Conservation (phyloP, 92 coral and sea anemone species). For the Anthopleura xanthogrammica region DNA sequence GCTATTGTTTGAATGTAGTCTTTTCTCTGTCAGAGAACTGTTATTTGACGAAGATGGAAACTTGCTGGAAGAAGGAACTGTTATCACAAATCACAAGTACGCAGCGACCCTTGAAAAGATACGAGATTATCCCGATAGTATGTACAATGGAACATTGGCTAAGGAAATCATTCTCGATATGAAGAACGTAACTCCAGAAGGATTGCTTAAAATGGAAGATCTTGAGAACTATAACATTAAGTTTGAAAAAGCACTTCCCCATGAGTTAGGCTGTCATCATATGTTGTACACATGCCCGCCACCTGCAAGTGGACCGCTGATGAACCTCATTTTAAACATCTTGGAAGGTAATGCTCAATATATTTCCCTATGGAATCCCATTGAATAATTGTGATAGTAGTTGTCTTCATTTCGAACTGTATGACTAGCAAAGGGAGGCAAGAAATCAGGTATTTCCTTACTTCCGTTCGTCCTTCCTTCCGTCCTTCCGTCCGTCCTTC, state of each 20-base stretch:
- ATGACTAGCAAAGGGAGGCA: no score
- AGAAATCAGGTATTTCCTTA: no score
- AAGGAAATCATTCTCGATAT: slow-evolving; percentile 66
- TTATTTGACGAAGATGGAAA: slow-evolving; percentile 50
- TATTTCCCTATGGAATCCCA: no score
- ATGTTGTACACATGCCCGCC: slow-evolving; percentile 73
- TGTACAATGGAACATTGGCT: slow-evolving; percentile 71
- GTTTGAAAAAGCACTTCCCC: slow-evolving; percentile 43
- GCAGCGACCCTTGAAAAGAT: slow-evolving; percentile 64
- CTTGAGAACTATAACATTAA: slow-evolving; percentile 55
- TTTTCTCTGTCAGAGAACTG: slow-evolving; percentile 45
- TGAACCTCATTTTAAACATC: slow-evolving; percentile 74
- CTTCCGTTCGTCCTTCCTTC: no score
- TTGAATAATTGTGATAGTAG: no score
- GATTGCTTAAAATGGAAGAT: slow-evolving; percentile 64
- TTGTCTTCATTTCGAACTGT: no score
- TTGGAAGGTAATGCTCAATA: slow-evolving; percentile 58
- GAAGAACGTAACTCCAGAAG: slow-evolving; percentile 38
- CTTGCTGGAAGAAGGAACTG: slow-evolving; percentile 44
- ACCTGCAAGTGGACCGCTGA: slow-evolving; percentile 84
- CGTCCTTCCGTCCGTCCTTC: no score
- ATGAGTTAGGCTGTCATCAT: slow-evolving; percentile 34
- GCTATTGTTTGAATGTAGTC: no score
- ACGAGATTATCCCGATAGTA: slow-evolving; percentile 65
- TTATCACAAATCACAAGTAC: slow-evolving; percentile 62